Evolutionary conservation across 2,888 invertebrate genomes (phyloP).

Genomic region (Cenopis cana): DNA sequence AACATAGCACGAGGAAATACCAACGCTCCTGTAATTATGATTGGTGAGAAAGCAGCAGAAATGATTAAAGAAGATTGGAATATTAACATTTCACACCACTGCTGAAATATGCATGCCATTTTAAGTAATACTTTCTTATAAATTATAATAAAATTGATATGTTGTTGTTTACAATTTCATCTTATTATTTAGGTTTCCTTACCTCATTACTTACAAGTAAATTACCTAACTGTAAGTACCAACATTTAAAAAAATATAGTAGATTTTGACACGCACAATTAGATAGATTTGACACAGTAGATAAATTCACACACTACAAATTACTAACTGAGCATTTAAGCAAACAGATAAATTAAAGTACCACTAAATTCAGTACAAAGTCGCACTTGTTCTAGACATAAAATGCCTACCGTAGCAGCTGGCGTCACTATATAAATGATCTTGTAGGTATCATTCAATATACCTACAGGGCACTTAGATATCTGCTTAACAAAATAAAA

Average conservation of each 20-base stretch:
- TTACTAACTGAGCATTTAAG: too few species aligned
- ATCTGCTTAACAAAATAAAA: neutral
- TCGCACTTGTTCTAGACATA: neutral
- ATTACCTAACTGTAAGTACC: constrained; percentile 27
- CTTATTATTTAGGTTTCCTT: neutral
- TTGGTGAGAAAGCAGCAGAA: constrained; percentile 86
- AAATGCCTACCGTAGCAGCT: neutral
- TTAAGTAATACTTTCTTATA: neutral
- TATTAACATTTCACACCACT: constrained; percentile 59
- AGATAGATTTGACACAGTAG: constrained; percentile 4
- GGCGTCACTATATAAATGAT: neutral
- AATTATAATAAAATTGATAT: neutral
- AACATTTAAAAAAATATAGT: neutral
- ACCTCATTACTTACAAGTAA: neutral
- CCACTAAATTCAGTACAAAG: neutral
- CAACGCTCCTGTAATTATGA: constrained; percentile 93
- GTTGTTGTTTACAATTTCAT: neutral
- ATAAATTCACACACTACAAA: constrained; percentile 6
- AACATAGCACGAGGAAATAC: constrained; percentile 91
- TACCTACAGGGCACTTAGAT: neutral
- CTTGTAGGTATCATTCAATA: too few species aligned
- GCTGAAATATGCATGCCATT: neutral
- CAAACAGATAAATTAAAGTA: too few species aligned
- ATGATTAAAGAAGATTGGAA: constrained; percentile 73
- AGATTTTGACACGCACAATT: constrained; percentile 21